Evolutionary conservation across 1,140 invertebrate genomes (phyloP).

Genomic region (Babylonia areolata): DNA sequence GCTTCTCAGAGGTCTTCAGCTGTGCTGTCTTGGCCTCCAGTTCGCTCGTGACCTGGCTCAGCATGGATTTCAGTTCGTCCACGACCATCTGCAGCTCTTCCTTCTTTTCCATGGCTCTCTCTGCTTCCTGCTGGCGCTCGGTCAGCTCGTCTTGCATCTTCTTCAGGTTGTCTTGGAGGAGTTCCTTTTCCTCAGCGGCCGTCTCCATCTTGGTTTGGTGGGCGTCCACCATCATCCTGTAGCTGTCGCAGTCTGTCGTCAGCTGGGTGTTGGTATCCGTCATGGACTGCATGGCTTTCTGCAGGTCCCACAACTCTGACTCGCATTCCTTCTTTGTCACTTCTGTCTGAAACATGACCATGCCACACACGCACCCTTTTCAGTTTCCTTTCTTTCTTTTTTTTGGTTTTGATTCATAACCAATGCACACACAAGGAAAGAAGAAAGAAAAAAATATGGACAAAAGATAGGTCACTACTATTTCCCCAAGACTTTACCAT

Average conservation of each 20-base stretch:
- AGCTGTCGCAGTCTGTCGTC: not conserved
- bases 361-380: too few relatives aligned
- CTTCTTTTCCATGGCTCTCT: constrained; percentile 13
- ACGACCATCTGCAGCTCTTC: constrained; percentile 40
- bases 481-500: too few relatives aligned
- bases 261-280: not conserved
- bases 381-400: not conserved
- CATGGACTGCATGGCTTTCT: constrained; percentile 32
- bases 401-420: not conserved
- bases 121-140: constrained; percentile 17
- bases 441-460: too few relatives aligned
- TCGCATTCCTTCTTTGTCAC: constrained; percentile 18
- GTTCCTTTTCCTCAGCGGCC: constrained; percentile 20
- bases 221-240: constrained; percentile 14
- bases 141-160: constrained; percentile 31
- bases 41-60: constrained; percentile 45
- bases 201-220: constrained; percentile 11
- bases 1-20: constrained; percentile 36
- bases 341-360: constrained; percentile 17
- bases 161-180: constrained; percentile 21
- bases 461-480: too few relatives aligned
- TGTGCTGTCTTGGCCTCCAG: constrained; percentile 42
- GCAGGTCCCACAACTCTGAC: constrained; percentile 2
- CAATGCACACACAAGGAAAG: too few relatives aligned
- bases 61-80: constrained; percentile 48